Evolutionary conservation across 2,888 invertebrate genomes (phyloP), one percentile per base, ranked within the genome.

Genomic region (Venustoraphidia nigricollis): DNA sequence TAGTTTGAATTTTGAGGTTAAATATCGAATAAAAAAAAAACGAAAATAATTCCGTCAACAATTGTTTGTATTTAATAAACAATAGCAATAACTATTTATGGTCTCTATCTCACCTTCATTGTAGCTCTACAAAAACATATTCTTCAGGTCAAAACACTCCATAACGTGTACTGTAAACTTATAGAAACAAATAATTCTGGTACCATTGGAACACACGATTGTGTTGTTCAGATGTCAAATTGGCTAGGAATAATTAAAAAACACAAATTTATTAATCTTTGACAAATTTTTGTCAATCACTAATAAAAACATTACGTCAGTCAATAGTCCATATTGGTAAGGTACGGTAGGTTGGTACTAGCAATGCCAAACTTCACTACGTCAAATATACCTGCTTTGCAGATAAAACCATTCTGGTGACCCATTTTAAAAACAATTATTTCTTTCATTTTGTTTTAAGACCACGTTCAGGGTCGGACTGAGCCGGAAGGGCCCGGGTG

Each of bases 141-240:
- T 57, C 56, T 54, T 53, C 52, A 57, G 56, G 50, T 50, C 50
- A 63, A 64, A 62, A 62, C 62, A 64, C 63, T 58, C 56, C 57
- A 58, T 60, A 56, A 58, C 53, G 56, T 58, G 56, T 54, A 56
- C 52, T 54, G 56, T 56, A 57, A 58, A 55, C 53, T 55, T 55
- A 56, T 54, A 56, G 56, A 59, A 61, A 64, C 63, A 59, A 62
- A 60, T 59, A 63, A 66, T 65, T 65, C 65, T 59, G 63, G 62
- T 63, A 65, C 59, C 65, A 65, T 66, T 64, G 59, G 61, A 59
- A 57, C 55, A 56, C 10, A 46, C 9, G 47, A 51, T 51, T 53
- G 44, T 42, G 50, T 51, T 51, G 46, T 49, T 51, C 45, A 49
- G 51, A 47, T 53, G 52, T 54, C 53, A 53, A 54, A 47, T 48